phyloP scores from a whole-genome alignment of 2,113 vertebrate species.

The Neodontobutis hainanensis region DNA sequence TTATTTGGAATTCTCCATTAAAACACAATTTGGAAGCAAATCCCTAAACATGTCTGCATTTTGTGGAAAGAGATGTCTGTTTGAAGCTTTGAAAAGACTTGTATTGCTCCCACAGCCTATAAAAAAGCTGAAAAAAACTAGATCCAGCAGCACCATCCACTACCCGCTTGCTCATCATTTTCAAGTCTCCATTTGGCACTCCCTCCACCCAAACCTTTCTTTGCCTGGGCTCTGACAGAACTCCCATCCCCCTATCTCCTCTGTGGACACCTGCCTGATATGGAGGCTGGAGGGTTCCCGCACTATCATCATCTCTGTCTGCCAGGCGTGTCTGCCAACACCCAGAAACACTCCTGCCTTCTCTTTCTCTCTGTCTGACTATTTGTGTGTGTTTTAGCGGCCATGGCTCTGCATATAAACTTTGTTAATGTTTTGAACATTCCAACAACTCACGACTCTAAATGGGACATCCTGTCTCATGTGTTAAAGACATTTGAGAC shows the following conservation, averaged over 20 bases:
- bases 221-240: constrained; percentile 37
- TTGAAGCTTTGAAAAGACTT: not conserved
- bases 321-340: constrained; percentile 60
- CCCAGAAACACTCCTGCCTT: constrained; percentile 41
- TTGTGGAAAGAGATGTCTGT: no score
- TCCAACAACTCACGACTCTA: constrained; percentile 13
- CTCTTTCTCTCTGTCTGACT: constrained; percentile 12
- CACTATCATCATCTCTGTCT: constrained; percentile 66
- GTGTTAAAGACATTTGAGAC: constrained; percentile 24
- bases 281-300: constrained; percentile 55
- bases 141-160: constrained; percentile 21
- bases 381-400: constrained; percentile 13
- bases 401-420: constrained; percentile 50
- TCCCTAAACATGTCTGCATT: no score
- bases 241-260: constrained; percentile 39
- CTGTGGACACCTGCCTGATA: constrained; percentile 65
- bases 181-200: constrained; percentile 38
- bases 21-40: no score
- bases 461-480: constrained; percentile 19
- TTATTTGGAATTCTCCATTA: no score
- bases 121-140: constrained; percentile 16
- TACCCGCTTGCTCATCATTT: constrained; percentile 18
- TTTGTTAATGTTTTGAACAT: constrained; percentile 41
- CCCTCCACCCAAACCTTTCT: constrained; percentile 10
- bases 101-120: not conserved